Evolutionary conservation across 2,888 invertebrate genomes (phyloP).

Genomic region (Nysson spinosus): DNA sequence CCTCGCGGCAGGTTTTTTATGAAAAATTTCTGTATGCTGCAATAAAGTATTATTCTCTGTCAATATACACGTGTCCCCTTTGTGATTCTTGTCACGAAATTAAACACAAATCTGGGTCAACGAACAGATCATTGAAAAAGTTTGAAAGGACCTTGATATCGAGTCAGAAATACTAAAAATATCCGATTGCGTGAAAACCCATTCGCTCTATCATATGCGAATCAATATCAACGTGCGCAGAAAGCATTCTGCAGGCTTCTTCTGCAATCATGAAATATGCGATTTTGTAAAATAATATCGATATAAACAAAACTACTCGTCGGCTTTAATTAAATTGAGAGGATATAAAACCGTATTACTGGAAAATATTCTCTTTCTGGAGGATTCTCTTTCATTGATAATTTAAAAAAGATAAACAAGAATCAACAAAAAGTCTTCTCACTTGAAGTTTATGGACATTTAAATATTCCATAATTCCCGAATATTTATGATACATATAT

Average conservation of each 20-base stretch:
- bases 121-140: slow-evolving; percentile 42
- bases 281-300: too few relatives aligned
- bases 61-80: slow-evolving; percentile 8
- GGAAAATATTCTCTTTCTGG: too few relatives aligned
- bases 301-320: too few relatives aligned
- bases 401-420: too few relatives aligned
- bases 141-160: slow-evolving; percentile 31
- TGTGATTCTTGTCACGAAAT: slow-evolving; percentile 36
- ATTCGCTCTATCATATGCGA: slow-evolving; percentile 1
- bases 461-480: too few relatives aligned
- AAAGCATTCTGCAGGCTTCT: slow-evolving; percentile 11
- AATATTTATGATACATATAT: too few relatives aligned
- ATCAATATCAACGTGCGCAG: slow-evolving; percentile 10
- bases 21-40: not conserved
- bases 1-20: not conserved
- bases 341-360: too few relatives aligned
- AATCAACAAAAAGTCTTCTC: too few relatives aligned
- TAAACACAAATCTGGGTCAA: slow-evolving; percentile 22
- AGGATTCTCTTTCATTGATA: too few relatives aligned
- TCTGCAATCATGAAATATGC: too few relatives aligned
- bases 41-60: slow-evolving; percentile 1
- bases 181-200: slow-evolving; percentile 29
- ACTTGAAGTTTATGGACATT: too few relatives aligned
- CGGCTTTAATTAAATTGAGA: too few relatives aligned
- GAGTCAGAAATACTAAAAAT: slow-evolving; percentile 14